Evolutionary conservation across 2,888 invertebrate genomes (phyloP), one percentile per base, ranked within the genome.

Genomic region (Nymphalis polychloros): DNA sequence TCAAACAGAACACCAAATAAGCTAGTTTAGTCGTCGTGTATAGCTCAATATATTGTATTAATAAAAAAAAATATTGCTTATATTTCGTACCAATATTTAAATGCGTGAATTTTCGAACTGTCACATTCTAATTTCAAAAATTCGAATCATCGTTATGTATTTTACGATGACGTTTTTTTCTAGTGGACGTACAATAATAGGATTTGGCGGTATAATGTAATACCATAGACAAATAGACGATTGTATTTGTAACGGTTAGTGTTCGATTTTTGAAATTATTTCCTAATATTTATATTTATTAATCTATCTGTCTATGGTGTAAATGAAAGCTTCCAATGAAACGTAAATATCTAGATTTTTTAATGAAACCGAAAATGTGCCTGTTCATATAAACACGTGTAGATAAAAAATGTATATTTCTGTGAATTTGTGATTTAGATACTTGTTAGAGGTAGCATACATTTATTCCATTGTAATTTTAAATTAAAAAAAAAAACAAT

Each of bases 361-460:
- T 64, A 66, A 66, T 68, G 62, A 75, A 72, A 77, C 78, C 78
- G 67, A 77, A 69, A 69, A 78, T 72, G 78, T 78, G 78, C 78
- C 78, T 78, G 76, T 75, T 72, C 74, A 73, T 69, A 8, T 55
- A 50, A 55, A 23, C 16, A 72, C 55, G 59, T 73, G 64, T 62
- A 72, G 62, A 66, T 67, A 60, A 55, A 57, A 48, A 55, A 65
- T 72, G 68, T 70, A 73, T 72, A 72, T 65, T 63, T 63, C 73
- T 73, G 73, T 72, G 68, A 74, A 69, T 74, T 49, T 72, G 74
- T 74, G 73, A 74, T 73, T 52, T 61, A 57, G 55, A 61, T 6
- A 46, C 47, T 23, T 48, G 19, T 27, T 41, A 61, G 47, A 57
- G 31, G 35, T 57, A 57, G 41, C 35, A n/a, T 57, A 41, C 10